Evolutionary conservation across 2,797 vertebrate genomes (phyloP).

Genomic region (Sandelia bainsii): DNA sequence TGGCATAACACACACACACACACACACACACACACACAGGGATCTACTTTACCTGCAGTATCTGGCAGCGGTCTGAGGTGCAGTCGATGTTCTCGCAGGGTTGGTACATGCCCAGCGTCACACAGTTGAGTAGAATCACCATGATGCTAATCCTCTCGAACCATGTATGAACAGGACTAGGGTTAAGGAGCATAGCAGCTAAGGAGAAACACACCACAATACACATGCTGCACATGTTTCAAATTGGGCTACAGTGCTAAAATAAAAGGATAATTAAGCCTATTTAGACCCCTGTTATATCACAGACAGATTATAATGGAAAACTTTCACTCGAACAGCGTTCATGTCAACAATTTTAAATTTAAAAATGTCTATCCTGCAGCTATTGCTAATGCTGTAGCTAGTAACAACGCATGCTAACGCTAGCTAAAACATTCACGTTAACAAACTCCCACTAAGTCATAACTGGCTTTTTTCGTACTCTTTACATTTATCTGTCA

Average conservation of each 20-base stretch:
- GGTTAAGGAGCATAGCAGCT: constrained; percentile 77
- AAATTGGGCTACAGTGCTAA: neutral
- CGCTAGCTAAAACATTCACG: too few species aligned
- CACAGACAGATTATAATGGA: neutral
- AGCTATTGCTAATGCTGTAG: too few species aligned
- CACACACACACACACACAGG: neutral
- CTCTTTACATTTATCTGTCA: neutral
- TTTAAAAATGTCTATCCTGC: too few species aligned
- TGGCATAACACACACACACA: constrained; percentile 1
- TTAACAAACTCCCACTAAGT: neutral
- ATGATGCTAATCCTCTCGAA: constrained; percentile 98
- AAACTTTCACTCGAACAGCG: too few species aligned
- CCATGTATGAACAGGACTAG: constrained; percentile 85
- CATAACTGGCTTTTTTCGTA: neutral
- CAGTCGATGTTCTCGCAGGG: constrained; percentile 99
- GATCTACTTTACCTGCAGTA: constrained; percentile 89
- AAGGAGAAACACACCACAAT: constrained; percentile 22
- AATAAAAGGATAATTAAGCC: neutral
- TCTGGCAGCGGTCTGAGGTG: constrained; percentile 95
- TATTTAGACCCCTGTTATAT: too few species aligned
- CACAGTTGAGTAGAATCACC: constrained; percentile 98
- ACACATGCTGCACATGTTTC: neutral
- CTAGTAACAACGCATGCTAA: too few species aligned
- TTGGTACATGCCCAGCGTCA: constrained; percentile 99
- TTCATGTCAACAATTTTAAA: too few species aligned